Percentiles rank a stretch among this genome's conserved stretches.
Conservation (phyloP, 1,140 invertebrate genomes). For the Megalopta genalis region DNA sequence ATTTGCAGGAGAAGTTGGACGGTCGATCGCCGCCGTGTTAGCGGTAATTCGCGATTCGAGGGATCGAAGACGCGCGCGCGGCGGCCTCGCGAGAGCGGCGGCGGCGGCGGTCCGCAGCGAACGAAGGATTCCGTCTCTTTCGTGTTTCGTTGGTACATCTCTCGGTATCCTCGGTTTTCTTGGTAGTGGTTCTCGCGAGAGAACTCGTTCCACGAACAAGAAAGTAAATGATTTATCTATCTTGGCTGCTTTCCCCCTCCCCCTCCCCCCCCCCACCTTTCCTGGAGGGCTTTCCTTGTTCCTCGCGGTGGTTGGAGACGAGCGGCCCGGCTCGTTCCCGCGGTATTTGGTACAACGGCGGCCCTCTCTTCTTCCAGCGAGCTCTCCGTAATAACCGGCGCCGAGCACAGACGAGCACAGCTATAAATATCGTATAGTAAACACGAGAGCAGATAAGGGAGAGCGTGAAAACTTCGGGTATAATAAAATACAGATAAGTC, state of each 20-base stretch:
- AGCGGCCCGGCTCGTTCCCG: conserved; percentile 8
- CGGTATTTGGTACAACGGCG: conserved; percentile 41
- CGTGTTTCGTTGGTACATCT: conserved; percentile 8
- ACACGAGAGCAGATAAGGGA: conserved; percentile 63
- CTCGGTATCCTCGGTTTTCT: neutral
- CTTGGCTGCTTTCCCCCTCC: conserved; percentile 19
- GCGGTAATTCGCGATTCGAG: neutral
- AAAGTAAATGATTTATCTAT: conserved; percentile 49
- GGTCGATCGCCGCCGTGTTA: neutral
- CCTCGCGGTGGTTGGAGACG: neutral
- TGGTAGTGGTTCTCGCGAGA: conserved; percentile 14
- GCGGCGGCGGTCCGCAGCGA: too few species aligned
- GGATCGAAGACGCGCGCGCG: neutral
- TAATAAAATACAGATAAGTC: conserved; percentile 70
- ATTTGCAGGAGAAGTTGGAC: too few species aligned
- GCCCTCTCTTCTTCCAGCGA: conserved; percentile 36
- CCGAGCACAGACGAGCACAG: conserved; percentile 55
- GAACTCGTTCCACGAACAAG: conserved; percentile 43
- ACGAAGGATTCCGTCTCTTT: neutral
- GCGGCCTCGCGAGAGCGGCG: neutral
- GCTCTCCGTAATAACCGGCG: conserved; percentile 62
- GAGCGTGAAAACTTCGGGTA: conserved; percentile 67
- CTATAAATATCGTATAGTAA: conserved; percentile 70
- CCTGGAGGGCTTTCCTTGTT: neutral
- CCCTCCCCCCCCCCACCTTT: neutral